Percentiles rank a stretch among this genome's conserved stretches.
Evolutionary conservation across 2,113 vertebrate genomes (phyloP).

Genomic region (Osmerus mordax): DNA sequence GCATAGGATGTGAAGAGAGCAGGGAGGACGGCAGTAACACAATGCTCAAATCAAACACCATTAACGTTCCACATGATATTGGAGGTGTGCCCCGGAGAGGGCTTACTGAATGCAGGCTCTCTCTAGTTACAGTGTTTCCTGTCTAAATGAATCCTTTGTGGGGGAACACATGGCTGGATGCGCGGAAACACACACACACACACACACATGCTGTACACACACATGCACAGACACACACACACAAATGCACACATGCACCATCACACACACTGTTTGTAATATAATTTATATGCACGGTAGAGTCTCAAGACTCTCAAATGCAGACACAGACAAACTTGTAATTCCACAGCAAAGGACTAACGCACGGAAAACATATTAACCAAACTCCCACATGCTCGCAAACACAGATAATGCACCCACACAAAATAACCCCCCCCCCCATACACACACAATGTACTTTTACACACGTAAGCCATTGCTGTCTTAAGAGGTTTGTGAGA

Average conservation of each 20-base stretch:
- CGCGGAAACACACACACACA: neutral
- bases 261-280: neutral
- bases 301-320: too few species aligned
- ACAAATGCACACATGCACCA: neutral
- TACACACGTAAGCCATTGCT: neutral
- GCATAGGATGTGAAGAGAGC: conserved; percentile 1
- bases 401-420: neutral
- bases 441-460: neutral
- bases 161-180: neutral
- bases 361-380: neutral
- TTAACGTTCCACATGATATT: neutral
- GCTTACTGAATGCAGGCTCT: neutral
- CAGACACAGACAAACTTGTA: too few species aligned
- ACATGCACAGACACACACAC: too few species aligned
- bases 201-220: neutral
- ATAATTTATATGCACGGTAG: too few species aligned
- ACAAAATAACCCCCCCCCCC: neutral
- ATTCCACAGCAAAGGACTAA: neutral
- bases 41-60: neutral
- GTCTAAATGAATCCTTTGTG: neutral
- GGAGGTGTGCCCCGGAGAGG: neutral
- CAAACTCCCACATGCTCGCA: too few species aligned
- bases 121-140: neutral
- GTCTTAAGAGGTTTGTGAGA: neutral
- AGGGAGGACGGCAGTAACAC: neutral